These are phyloP conservation scores for Eupithecia inturbata DNA, from an alignment of 2,888 invertebrate genomes.

Conservation along the genomic window DNA sequence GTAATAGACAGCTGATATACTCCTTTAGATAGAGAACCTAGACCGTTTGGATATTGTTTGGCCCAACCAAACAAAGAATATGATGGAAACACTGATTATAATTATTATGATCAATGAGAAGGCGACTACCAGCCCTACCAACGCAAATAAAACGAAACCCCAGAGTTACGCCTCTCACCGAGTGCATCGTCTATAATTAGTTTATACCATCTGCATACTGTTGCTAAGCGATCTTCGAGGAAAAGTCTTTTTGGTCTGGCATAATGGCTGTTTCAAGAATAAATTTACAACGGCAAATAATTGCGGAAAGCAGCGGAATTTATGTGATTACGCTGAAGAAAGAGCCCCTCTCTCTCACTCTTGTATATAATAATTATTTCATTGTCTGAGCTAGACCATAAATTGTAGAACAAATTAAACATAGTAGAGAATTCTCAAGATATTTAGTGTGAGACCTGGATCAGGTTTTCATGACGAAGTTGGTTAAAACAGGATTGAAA, in stretches of 20 bases:
- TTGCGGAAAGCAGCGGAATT: neutral
- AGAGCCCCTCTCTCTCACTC: neutral
- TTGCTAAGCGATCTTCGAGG: slow-evolving; percentile 30
- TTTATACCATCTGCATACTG: slow-evolving; percentile 33
- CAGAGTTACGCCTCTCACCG: slow-evolving; percentile 44
- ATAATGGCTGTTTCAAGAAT: slow-evolving; percentile 7
- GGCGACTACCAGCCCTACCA: slow-evolving; percentile 49
- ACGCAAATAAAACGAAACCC: slow-evolving; percentile 53
- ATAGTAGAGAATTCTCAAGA: neutral
- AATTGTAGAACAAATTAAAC: neutral
- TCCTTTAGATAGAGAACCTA: neutral
- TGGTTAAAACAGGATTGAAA: neutral
- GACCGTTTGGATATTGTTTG: neutral
- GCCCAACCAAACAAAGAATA: too few species aligned
- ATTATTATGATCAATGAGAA: neutral
- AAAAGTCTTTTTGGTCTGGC: slow-evolving; percentile 9
- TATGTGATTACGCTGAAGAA: neutral
- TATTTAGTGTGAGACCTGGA: neutral
- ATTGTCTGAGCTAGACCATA: neutral
- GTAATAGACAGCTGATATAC: too few species aligned
- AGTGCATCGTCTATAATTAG: slow-evolving; percentile 49
- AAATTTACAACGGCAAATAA: neutral
- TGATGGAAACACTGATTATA: neutral
- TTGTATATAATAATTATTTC: neutral
- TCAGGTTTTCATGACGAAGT: neutral